Base-by-base conservation (phyloP, 2,113 vertebrate species). In the Chionomys nivalis region DNA sequence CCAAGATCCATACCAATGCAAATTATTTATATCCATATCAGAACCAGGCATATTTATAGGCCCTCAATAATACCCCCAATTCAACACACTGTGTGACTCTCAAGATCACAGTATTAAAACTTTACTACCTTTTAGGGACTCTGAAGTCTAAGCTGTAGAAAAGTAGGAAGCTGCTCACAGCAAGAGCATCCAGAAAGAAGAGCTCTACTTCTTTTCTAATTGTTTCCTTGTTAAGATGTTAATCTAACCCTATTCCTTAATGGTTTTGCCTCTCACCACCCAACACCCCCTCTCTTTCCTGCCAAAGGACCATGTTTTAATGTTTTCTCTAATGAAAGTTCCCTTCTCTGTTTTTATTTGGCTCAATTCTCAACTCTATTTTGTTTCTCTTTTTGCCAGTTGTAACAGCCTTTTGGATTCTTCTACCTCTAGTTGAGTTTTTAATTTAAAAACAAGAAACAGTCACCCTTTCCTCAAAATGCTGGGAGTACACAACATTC, bases 91-190 rank as follows among this genome's bases (percentile, higher is more conserved):
- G 36, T 79, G 7, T 44, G 75, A 65, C 52, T 89, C 8, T 94
- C 58, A 79, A 33, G 47, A 93, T 79, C 70, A 70, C 11, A 26
- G 7, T 49, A 26, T 58, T 93, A 94, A 88, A 92, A 66, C 49
- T 4, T 87, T 17, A 66, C 39, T 90, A 36, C 4, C 66, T 78
- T 95, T 92, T 47, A 79, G 89, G 92, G 61, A 90, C 55, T 89
- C 39, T 75, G 14, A 81, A 81, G 13, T 55, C 36, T 28, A 77
- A 78, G 77, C 21, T 44, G 49, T 16, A 88, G 26, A 79, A 83
- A 82, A 88, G 36, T 94, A 47, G 8, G 9, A 17, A 88, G 31
- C 7, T 77, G 1, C 73, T 11, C 52, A 81, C 85, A 76, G 5
- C 33, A 75, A 16, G 44, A 88, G 4, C 31, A 10, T 1, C 21